A percentile compares a stretch with the other conserved stretches of the same genome.
Evolutionary conservation across 2,797 vertebrate genomes (phyloP).

Genomic region (Pangasius krempfi): DNA sequence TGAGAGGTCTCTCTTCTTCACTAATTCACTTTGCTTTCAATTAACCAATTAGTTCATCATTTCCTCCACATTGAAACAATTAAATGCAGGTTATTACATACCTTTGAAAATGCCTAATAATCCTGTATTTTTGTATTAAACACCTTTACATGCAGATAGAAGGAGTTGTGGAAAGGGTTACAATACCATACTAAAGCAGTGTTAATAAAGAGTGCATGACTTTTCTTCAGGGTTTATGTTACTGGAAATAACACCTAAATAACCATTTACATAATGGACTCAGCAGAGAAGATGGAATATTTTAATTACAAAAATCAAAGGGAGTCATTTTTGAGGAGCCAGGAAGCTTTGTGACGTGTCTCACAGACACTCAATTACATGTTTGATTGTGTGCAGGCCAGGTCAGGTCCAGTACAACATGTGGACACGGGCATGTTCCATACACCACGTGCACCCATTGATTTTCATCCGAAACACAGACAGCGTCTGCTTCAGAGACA

Average conservation of each 20-base stretch:
- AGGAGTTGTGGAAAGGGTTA: not conserved
- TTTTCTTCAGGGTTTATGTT: slow-evolving; percentile 16
- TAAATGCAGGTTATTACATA: not conserved
- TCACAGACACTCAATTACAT: slow-evolving; percentile 10
- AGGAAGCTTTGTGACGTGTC: slow-evolving; percentile 18
- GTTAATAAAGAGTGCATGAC: slow-evolving; percentile 24
- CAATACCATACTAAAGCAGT: slow-evolving; percentile 3
- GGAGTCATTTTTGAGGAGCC: not conserved
- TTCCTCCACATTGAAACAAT: not conserved
- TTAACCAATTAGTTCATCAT: not conserved
- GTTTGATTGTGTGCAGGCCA: slow-evolving; percentile 15
- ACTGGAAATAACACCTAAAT: not conserved
- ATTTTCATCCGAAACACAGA: slow-evolving; percentile 67
- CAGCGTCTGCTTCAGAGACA: slow-evolving; percentile 65
- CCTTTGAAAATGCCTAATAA: not conserved
- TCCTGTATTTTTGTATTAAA: not conserved
- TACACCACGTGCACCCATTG: slow-evolving; percentile 64
- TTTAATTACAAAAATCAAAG: not conserved
- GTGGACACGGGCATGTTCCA: slow-evolving; percentile 47
- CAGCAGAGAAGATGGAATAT: not conserved
- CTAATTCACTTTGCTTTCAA: not conserved
- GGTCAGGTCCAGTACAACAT: slow-evolving; percentile 43
- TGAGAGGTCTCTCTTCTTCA: not conserved
- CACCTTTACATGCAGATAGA: not conserved
- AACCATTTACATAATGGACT: slow-evolving; percentile 3